Percentiles rank a stretch among this genome's conserved stretches.
Conservation (phyloP, 53 echinoderm and acorn worm species). For the Echinarachnius parma region DNA sequence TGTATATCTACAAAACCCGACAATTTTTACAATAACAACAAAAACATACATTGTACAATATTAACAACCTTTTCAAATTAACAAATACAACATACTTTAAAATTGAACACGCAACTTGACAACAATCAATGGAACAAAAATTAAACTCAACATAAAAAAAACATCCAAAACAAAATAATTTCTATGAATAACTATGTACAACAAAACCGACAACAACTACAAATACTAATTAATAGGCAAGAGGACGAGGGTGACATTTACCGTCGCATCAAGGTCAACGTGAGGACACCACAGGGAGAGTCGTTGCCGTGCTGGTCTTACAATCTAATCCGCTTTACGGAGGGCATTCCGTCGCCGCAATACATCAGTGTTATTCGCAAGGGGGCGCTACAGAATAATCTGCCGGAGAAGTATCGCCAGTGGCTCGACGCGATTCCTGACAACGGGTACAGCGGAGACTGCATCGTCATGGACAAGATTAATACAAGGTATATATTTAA, state of each 20-base stretch:
- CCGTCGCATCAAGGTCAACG: not conserved
- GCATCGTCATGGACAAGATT: constrained; percentile 1
- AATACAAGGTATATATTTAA: constrained; percentile 17
- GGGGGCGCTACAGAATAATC: constrained; percentile 48
- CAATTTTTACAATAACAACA: too few relatives aligned
- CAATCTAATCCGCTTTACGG: not conserved
- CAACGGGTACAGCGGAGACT: constrained; percentile 49
- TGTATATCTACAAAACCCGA: too few relatives aligned
- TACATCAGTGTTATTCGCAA: constrained; percentile 50
- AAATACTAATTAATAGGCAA: constrained; percentile 2
- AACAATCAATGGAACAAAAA: not conserved
- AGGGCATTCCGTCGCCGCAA: constrained; percentile 44
- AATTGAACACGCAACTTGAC: too few relatives aligned
- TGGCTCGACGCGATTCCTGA: constrained; percentile 37
- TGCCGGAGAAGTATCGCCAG: constrained; percentile 33
- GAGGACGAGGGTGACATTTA: not conserved
- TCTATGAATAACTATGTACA: too few relatives aligned
- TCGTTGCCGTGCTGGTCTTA: constrained; percentile 43
- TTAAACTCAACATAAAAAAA: too few relatives aligned
- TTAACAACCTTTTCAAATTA: too few relatives aligned
- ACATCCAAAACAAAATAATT: too few relatives aligned
- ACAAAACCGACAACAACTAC: not conserved
- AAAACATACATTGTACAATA: too few relatives aligned
- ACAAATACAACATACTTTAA: too few relatives aligned
- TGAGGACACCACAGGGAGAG: not conserved